Base-by-base conservation (phyloP, 2,888 invertebrate species). In the Petrolisthes manimaculis region DNA sequence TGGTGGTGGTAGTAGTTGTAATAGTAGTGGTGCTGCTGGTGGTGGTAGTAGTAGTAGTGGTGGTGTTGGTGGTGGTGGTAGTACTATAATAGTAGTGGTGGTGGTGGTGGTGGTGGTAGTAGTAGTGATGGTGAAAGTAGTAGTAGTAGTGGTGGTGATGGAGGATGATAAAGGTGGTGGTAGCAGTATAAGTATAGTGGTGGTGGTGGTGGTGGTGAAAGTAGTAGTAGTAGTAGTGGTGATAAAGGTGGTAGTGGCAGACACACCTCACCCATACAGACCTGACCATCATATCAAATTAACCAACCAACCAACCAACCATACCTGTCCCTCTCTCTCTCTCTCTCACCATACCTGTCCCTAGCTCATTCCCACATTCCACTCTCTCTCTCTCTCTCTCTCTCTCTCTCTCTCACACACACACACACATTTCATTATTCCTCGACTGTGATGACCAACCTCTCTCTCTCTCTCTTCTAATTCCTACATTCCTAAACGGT, bases 341-440 rank as follows among this genome's bases (percentile, higher is more conserved):
- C 37, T 51, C 61, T 61, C 14, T 82, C 82, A 55, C 56, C 80
- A 5, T 80, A 14, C 80, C 18, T 24, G 24, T 18, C 12, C 51
- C 51, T 18, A 3, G 37, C 55, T n/a, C 53, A 12, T 21, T n/a
- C n/a, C 56, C 18, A 37, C 12, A 5, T 5, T 77, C n/a, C 53
- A 18, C n/a, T 80, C 80, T 55, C 56, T 80, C 80, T 55, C 56
- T 80, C 56, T 55, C 56, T 55, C 56, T 56, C 56, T 12, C 56
- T 56, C 80, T 14, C 37, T 9, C 21, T 82, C 82, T 67, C 82
- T 67, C 61, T 81, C 81, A 61, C 21, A 61, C 82, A 61, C 81
- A 8, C 24, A 2, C 9, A 5, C n/a, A 3, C 18, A 18, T 14
- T 77, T 53, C 54, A 54, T n/a, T 55, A 6, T 21, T 8, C n/a